phyloP scores from a whole-genome alignment of 1,140 invertebrate genomes.

The Diorhabda elongata region DNA sequence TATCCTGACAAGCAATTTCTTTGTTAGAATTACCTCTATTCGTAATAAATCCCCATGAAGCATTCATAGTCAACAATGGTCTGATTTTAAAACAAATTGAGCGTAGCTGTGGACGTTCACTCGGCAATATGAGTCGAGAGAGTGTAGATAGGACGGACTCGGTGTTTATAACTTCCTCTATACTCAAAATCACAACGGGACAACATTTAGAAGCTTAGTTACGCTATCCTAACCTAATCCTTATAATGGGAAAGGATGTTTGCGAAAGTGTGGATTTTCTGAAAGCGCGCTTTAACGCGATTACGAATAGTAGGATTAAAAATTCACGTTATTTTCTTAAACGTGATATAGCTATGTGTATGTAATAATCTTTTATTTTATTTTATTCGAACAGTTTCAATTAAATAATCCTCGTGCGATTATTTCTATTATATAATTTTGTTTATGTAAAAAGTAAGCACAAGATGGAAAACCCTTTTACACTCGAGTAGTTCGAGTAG shows the following conservation, averaged over 20 bases:
- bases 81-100: background rate
- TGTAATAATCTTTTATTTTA: no score
- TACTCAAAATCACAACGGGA: background rate
- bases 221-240: background rate
- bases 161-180: background rate
- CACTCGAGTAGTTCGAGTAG: no score
- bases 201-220: background rate
- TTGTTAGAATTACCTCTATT: background rate
- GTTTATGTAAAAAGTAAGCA: no score
- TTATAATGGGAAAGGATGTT: background rate
- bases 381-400: no score
- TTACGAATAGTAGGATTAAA: no score
- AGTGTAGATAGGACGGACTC: background rate
- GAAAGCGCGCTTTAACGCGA: background rate
- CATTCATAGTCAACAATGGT: background rate
- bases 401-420: no score
- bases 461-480: no score
- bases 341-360: no score
- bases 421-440: no score
- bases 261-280: background rate
- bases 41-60: conserved; percentile 1
- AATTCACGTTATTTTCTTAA: no score
- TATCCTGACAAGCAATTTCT: conserved; percentile 2
- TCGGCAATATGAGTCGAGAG: background rate
- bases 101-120: background rate